Base-by-base conservation (phyloP, 1,140 invertebrate genomes). In the Neodiprion virginianus region DNA sequence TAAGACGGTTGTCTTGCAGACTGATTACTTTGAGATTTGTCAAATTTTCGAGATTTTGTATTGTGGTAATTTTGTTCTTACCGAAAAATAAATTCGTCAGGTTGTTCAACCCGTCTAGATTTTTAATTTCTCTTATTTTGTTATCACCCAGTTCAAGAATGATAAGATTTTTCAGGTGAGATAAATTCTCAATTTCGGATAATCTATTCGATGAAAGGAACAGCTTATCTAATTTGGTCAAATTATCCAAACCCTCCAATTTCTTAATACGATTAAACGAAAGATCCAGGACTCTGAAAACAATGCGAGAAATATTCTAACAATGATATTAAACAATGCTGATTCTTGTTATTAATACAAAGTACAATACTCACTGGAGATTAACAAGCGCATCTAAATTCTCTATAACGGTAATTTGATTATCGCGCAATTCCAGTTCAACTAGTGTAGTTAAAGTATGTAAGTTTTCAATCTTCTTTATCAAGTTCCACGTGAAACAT, bases 211-310 rank as follows among this genome's bases (percentile, higher is more conserved):
- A 96, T 70, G 96, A 95, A 21, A 99, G 87, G 88, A 93, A 99
- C 0, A 99, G 86, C 81, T 97, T 98, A 78, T 94, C 91, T 76
- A 99, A 88, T 74, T 96, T 97, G 0, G 85, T 82, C 76, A 99
- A 89, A 65, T 92, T 92, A 1, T 94, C 92, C 66, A 99, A 84
- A 75, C 96, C 96, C 86, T 96, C 92, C 76, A 99, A 97, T 87
- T 96, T 94, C 80, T 91, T 93, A 11, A 99, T 93, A 71, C 97
- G 93, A 89, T 99, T 99, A 86, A 98, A 99, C n/a, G 98, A 99
- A 65, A 99, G 85, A 89, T 99, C 98, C 71, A 99, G 89, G 74
- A 94, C 90, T 83, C 96, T 97, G 87, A 75, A 91, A 90, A 81
- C 72, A 47, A 17, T 69, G 14, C 8, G 0, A 69, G 8, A n/a